A percentile compares a stretch with the other conserved stretches of the same genome.
phyloP scores from a whole-genome alignment of 2,888 invertebrate species.

The Xestia sexstrigata region DNA sequence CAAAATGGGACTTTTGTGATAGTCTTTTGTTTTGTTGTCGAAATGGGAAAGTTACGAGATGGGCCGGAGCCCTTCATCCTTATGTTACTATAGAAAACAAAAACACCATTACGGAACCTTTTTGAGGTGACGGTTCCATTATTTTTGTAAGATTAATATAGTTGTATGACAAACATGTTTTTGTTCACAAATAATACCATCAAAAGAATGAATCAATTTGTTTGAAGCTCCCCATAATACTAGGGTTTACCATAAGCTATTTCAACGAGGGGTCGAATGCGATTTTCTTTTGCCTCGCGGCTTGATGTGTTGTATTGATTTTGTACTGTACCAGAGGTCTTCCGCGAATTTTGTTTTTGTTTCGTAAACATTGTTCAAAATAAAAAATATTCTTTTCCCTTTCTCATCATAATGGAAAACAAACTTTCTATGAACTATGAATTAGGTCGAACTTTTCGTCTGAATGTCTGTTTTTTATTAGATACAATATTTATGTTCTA shows the following conservation, averaged over 20 bases:
- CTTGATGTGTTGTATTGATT: constrained; percentile 64
- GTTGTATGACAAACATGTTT: constrained; percentile 27
- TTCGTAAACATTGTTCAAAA: constrained; percentile 29
- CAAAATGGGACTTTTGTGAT: too few relatives aligned
- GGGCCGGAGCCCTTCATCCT: too few relatives aligned
- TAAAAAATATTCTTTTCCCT: constrained; percentile 5
- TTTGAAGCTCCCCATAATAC: constrained; percentile 48
- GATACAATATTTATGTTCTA: constrained; percentile 29
- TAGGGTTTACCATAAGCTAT: constrained; percentile 57
- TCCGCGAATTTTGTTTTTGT: constrained; percentile 38
- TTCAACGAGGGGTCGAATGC: constrained; percentile 60
- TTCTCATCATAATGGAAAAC: neutral
- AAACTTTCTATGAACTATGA: constrained; percentile 10
- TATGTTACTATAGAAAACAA: constrained; percentile 10
- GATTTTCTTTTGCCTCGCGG: constrained; percentile 64
- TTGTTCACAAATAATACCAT: constrained; percentile 47
- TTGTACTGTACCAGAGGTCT: constrained; percentile 43
- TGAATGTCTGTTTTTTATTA: neutral
- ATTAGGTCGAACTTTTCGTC: neutral
- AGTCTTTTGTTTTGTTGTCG: too few relatives aligned
- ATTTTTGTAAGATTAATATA: constrained; percentile 44
- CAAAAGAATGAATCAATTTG: constrained; percentile 58
- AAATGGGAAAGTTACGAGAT: too few relatives aligned
- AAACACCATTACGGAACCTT: neutral
- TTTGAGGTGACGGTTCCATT: constrained; percentile 34